Conservation (phyloP, 2,797 vertebrate species). For the Oryzias dopingdopingensis region DNA sequence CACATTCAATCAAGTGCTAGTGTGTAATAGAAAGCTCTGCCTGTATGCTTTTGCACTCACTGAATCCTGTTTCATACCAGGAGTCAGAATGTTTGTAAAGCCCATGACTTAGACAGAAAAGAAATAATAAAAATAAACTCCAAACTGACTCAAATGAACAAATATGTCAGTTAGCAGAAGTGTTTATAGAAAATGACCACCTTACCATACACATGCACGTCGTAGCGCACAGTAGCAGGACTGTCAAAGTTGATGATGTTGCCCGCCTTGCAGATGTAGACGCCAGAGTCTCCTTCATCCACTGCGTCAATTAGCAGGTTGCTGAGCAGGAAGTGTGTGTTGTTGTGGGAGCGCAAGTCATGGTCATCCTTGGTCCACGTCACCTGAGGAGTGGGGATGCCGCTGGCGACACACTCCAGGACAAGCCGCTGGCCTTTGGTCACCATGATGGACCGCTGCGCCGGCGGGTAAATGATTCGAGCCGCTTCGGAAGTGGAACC, state of each 20-base stretch:
- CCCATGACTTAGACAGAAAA: conserved; percentile 30
- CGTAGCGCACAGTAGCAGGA: conserved; percentile 84
- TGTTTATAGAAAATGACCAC: not conserved
- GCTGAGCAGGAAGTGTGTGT: conserved; percentile 92
- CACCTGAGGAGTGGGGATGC: conserved; percentile 89
- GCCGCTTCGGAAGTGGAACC: conserved; percentile 92
- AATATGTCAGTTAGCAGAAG: not conserved
- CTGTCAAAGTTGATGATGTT: conserved; percentile 82
- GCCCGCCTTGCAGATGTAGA: conserved; percentile 87
- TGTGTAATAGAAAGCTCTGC: conserved; percentile 56
- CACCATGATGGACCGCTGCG: conserved; percentile 92
- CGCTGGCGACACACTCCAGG: conserved; percentile 94
- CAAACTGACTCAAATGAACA: conserved; percentile 12
- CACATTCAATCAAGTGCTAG: conserved; percentile 57
- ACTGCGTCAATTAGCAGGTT: conserved; percentile 92
- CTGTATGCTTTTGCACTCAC: conserved; percentile 28
- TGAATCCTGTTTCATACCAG: conserved; percentile 34
- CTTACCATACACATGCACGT: conserved; percentile 95
- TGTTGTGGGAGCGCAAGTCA: conserved; percentile 84
- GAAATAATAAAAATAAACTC: not conserved
- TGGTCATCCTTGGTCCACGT: conserved; percentile 92
- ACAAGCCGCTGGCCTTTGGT: conserved; percentile 95
- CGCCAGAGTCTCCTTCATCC: conserved; percentile 89
- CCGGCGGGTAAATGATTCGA: conserved; percentile 91
- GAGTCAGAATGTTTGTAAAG: conserved; percentile 51